A percentile compares a stretch with the other conserved stretches of the same genome.
Evolutionary conservation across 2,888 invertebrate genomes (phyloP).

Genomic region (Nemurella pictetii): DNA sequence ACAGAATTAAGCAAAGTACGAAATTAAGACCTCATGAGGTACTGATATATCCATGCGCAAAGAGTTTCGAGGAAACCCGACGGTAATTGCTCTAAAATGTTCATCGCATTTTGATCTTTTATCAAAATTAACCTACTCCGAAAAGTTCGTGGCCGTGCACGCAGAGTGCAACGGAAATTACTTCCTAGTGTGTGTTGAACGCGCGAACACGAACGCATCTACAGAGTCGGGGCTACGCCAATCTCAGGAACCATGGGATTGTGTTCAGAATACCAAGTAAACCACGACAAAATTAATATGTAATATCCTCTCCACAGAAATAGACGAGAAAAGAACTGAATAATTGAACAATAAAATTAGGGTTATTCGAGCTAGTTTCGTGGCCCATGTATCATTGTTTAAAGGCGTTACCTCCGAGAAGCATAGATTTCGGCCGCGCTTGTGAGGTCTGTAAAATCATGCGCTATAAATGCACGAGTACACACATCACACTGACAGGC

Average conservation of each 20-base stretch:
- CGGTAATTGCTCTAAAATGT: background rate
- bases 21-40: background rate
- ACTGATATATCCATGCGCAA: too few species aligned
- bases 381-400: background rate
- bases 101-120: background rate
- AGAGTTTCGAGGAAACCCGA: too few species aligned
- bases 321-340: background rate
- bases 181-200: background rate
- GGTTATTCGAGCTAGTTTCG: background rate
- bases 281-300: background rate
- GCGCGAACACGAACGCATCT: background rate
- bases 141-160: background rate
- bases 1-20: background rate
- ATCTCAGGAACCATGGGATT: background rate
- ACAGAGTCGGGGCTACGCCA: background rate
- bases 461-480: too few species aligned
- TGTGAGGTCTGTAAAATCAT: too few species aligned
- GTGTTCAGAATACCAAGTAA: background rate
- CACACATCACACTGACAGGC: background rate
- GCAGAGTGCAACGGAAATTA: background rate
- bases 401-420: background rate
- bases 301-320: background rate
- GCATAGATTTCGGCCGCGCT: background rate
- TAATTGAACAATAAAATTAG: background rate
- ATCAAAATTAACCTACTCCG: background rate